Evolutionary conservation across 2,113 vertebrate genomes (phyloP), one percentile per base, ranked within the genome.

Genomic region (Microtus oregoni): DNA sequence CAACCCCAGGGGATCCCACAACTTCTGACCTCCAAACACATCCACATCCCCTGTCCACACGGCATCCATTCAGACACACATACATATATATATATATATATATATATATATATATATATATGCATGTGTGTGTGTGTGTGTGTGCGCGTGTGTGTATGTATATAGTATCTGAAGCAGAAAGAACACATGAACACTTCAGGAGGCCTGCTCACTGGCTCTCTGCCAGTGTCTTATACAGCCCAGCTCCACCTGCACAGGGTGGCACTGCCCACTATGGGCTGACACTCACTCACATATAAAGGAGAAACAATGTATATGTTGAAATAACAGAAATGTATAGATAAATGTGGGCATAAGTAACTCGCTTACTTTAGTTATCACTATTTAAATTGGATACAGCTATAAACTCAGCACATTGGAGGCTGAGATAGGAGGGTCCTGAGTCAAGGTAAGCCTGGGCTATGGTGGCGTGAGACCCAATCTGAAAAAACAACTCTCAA

Each of bases 61-160:
- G 58, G n/a, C 7, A 41, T 30, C 44, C n/a, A 50, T 17, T 61
- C 8, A n/a, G 32, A 38, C 7, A 50, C 7, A 47, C 30, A 70
- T 9, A 50, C 50, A 50, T 50, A 50, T 1, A 50, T 11, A 50
- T 1, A 50, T 13, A 50, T 0, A 50, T 0, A 50, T 2, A 50
- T 0, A 12, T 50, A 12, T 11, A 2, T 41, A 41, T 41, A 41
- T 41, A 41, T 41, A 41, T 41, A 3, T 41, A 3, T 41, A 3
- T 41, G 41, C 3, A 3, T 41, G 41, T 50, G 2, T 50, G 11
- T 50, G 50, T 50, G 50, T 50, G 50, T 50, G 8, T 73, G 22
- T 73, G 50, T 50, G 50, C n/a, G n/a, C n/a, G 11, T 50, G 50
- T 50, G 50, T 50, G 50, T 50, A 17, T 73, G 22, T 73, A 2